Evolutionary conservation across 2,888 invertebrate genomes (phyloP), one percentile per base, ranked within the genome.

Genomic region (Nephrotoma appendiculata): DNA sequence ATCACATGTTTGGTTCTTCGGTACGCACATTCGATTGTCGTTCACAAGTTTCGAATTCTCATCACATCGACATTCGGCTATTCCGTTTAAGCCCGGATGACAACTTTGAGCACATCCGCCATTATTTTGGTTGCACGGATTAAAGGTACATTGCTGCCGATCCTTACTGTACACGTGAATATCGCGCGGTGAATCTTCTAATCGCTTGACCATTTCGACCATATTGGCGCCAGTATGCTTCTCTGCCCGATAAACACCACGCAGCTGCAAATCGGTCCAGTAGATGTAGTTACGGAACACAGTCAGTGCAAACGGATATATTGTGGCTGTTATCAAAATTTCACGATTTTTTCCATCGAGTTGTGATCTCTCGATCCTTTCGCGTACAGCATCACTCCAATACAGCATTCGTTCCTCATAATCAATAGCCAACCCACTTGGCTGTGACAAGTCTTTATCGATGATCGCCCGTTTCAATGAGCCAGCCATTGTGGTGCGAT

Each of bases 91-190:
- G 0, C 95, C 96, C 0, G 98, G 98, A 90, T 98, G 98, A 90
- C 99, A 99, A 88, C 96, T 96, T 89, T 98, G 96, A 0, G 97
- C 97, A 91, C 99, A 99, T 0, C 99, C 99, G 0, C 99, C 99
- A 88, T 99, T 99, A 90, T 96, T 96, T 44, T 97, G 95, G 19
- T 94, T 94, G 90, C 99, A 99, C 0, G 96, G 95, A 91, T 97
- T 97, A 0, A 94, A 93, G 86, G 92, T 93, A 91, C 98, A 98
- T 86, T 93, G 93, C 90, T 98, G 98, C 45, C 97, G 93, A 19
- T 93, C 94, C 0, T 93, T 92, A 11, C 98, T 96, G 90, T 95
- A 98, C 0, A 98, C 95, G 89, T 98, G 97, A 87, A 99, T 96
- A 89, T 98, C 98, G 87, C 98, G 93, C 0, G 98, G 98, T 0